phyloP scores from a whole-genome alignment of 2,113 vertebrate genomes.

The Maccullochella peelii region DNA sequence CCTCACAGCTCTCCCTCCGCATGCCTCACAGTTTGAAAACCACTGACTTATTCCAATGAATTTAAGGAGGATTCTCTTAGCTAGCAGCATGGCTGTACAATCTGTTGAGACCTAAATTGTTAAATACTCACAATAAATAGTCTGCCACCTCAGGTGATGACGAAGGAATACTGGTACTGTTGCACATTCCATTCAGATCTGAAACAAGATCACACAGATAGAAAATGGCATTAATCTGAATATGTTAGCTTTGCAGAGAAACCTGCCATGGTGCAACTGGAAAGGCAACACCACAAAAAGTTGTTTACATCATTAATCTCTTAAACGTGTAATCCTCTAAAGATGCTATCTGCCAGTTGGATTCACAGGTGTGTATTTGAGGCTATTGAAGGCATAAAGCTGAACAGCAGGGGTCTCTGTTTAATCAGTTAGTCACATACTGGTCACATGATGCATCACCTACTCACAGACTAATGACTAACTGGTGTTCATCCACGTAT shows the following conservation, averaged over 20 bases:
- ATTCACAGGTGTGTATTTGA: constrained; percentile 14
- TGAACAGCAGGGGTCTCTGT: constrained; percentile 71
- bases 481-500: constrained; percentile 17
- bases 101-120: background rate
- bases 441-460: constrained; percentile 43
- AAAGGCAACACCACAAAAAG: background rate
- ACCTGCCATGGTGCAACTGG: background rate
- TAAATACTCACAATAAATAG: constrained; percentile 93
- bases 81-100: background rate
- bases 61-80: background rate
- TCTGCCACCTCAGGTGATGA: constrained; percentile 91
- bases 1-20: background rate
- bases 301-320: background rate
- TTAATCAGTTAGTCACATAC: constrained; percentile 38
- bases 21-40: background rate
- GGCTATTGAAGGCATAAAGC: constrained; percentile 19
- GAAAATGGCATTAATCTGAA: constrained; percentile 5
- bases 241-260: background rate
- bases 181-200: constrained; percentile 89
- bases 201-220: constrained; percentile 42
- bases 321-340: background rate
- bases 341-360: background rate
- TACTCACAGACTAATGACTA: constrained; percentile 63
- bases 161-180: constrained; percentile 87
- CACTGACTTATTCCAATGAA: background rate